Percentiles rank a stretch among this genome's conserved stretches.
phyloP scores from a whole-genome alignment of 2,113 vertebrate species.

The Labeo catla region DNA sequence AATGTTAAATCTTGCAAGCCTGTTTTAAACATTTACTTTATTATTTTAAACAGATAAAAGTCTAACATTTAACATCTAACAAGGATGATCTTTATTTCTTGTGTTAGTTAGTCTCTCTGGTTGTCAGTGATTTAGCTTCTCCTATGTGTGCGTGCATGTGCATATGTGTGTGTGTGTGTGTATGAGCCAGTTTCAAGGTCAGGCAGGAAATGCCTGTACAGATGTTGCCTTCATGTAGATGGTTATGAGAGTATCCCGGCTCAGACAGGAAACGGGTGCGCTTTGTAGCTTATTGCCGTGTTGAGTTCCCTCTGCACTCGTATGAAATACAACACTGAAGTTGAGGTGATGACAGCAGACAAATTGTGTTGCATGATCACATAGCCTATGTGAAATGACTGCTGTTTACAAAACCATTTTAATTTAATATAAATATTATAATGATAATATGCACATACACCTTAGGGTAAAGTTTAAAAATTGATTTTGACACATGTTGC shows the following conservation, averaged over 20 bases:
- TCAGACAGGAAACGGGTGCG: constrained; percentile 39
- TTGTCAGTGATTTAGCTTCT: not conserved
- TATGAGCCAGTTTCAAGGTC: constrained; percentile 64
- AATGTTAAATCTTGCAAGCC: not conserved
- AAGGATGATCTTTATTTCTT: not conserved
- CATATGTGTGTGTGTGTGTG: not conserved
- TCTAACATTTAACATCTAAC: not conserved
- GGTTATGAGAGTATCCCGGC: constrained; percentile 62
- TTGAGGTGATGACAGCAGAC: not conserved
- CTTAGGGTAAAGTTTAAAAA: not conserved
- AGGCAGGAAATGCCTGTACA: constrained; percentile 76
- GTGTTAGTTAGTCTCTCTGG: not conserved
- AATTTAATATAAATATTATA: not conserved
- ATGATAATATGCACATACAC: not conserved
- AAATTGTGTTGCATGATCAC: not conserved
- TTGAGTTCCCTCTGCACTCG: not conserved
- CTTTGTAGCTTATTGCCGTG: constrained; percentile 41
- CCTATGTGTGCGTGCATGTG: not conserved
- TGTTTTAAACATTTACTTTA: not conserved
- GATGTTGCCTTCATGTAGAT: constrained; percentile 71
- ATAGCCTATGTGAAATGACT: not conserved
- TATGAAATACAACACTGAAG: constrained; percentile 10
- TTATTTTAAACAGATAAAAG: not conserved
- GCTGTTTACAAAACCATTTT: not conserved
- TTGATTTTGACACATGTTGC: not conserved